Evolutionary conservation across 2,113 vertebrate genomes (phyloP).

Genomic region (Falcunculus frontatus): DNA sequence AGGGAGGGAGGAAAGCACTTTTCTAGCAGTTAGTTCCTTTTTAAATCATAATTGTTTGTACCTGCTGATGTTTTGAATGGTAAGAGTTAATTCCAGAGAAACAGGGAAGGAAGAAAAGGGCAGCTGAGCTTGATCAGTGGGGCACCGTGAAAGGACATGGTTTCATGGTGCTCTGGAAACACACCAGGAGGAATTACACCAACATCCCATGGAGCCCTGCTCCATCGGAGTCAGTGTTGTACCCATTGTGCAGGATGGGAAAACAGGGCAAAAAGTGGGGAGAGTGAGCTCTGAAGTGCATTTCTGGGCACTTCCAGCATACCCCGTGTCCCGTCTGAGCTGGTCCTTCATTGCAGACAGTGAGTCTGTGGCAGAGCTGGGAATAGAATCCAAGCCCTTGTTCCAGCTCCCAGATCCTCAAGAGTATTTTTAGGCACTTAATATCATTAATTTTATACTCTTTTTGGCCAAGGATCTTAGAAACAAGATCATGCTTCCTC

Average conservation of each 20-base stretch:
- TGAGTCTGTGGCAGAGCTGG: slow-evolving; percentile 25
- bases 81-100: neutral
- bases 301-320: neutral
- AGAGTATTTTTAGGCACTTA: slow-evolving; percentile 58
- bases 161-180: neutral
- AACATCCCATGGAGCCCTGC: neutral
- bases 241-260: neutral
- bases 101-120: neutral
- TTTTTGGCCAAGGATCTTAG: slow-evolving; percentile 37
- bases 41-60: neutral
- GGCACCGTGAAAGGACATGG: neutral
- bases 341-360: neutral
- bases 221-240: neutral
- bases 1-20: neutral
- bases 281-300: neutral
- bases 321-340: neutral
- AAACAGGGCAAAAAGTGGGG: neutral
- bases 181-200: neutral
- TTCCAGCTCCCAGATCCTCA: slow-evolving; percentile 39
- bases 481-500: slow-evolving; percentile 10
- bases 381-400: slow-evolving; percentile 40
- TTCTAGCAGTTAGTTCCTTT: neutral
- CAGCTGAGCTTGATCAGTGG: neutral
- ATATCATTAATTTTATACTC: slow-evolving; percentile 54
- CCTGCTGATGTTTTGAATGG: neutral